Percentiles rank a stretch among this genome's conserved stretches.
Evolutionary conservation across 2,888 invertebrate genomes (phyloP).

Genomic region (Tinea pellionella): DNA sequence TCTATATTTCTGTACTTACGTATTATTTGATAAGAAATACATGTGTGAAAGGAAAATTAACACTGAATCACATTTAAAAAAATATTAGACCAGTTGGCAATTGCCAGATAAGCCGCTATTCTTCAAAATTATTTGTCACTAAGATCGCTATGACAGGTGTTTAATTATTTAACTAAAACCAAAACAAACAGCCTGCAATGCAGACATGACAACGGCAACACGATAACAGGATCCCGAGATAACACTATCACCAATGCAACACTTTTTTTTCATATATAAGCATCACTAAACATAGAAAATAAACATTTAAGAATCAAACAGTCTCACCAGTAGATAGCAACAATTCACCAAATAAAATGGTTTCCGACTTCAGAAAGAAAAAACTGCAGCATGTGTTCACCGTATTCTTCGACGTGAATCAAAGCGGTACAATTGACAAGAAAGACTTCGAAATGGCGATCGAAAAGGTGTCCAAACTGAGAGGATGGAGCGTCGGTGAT

Average conservation of each 20-base stretch:
- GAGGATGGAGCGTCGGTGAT: constrained; percentile 81
- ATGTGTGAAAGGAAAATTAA: too few relatives aligned
- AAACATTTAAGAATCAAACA: too few relatives aligned
- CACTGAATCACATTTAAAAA: too few relatives aligned
- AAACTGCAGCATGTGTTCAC: constrained; percentile 88
- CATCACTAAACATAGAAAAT: neutral
- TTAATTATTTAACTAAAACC: neutral
- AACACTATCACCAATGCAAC: constrained; percentile 7
- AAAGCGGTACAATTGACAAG: constrained; percentile 87
- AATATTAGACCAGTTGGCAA: neutral
- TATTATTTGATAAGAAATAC: too few relatives aligned
- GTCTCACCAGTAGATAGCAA: too few relatives aligned
- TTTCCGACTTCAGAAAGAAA: constrained; percentile 90
- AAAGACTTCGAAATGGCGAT: constrained; percentile 88
- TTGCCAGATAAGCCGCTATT: too few relatives aligned
- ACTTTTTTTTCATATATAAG: neutral
- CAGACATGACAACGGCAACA: neutral
- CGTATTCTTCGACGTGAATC: constrained; percentile 89
- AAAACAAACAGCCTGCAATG: constrained; percentile 8
- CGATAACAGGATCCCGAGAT: neutral
- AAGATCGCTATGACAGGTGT: neutral
- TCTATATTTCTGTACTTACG: too few relatives aligned
- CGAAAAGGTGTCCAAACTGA: constrained; percentile 82
- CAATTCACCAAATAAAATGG: too few relatives aligned
- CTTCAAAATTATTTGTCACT: neutral